phyloP scores from a whole-genome alignment of 2,113 vertebrate species.

The Prionailurus viverrinus region DNA sequence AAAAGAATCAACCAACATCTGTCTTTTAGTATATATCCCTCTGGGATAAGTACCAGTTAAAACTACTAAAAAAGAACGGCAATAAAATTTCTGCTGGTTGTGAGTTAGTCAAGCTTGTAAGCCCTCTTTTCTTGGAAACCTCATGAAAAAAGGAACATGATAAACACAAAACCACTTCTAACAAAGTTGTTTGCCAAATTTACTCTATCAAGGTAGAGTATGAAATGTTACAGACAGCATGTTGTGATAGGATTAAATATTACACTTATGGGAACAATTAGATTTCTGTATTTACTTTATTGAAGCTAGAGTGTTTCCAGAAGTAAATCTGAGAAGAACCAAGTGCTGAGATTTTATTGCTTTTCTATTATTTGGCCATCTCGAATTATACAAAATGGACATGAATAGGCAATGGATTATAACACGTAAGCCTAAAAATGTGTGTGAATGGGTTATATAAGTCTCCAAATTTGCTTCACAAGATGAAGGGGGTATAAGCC shows the following conservation, averaged over 20 bases:
- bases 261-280: conserved; percentile 58
- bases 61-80: conserved; percentile 73
- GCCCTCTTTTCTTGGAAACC: conserved; percentile 63
- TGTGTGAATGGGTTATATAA: neutral
- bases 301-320: conserved; percentile 50
- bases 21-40: conserved; percentile 71
- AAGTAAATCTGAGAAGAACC: conserved; percentile 57
- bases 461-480: neutral
- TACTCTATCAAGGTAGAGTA: conserved; percentile 60
- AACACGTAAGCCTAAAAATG: neutral
- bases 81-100: conserved; percentile 77
- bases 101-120: conserved; percentile 79
- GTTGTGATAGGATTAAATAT: conserved; percentile 54
- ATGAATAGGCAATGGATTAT: neutral
- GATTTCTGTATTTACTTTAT: conserved; percentile 31
- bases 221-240: conserved; percentile 44
- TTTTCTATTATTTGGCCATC: neutral
- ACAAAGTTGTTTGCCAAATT: conserved; percentile 70
- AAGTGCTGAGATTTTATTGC: neutral
- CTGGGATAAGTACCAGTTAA: conserved; percentile 76
- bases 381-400: neutral
- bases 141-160: conserved; percentile 59
- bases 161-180: conserved; percentile 73
- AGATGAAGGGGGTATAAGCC: neutral
- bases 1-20: conserved; percentile 72